Conservation (phyloP, 1,140 invertebrate species). For the Conus ventricosus region DNA sequence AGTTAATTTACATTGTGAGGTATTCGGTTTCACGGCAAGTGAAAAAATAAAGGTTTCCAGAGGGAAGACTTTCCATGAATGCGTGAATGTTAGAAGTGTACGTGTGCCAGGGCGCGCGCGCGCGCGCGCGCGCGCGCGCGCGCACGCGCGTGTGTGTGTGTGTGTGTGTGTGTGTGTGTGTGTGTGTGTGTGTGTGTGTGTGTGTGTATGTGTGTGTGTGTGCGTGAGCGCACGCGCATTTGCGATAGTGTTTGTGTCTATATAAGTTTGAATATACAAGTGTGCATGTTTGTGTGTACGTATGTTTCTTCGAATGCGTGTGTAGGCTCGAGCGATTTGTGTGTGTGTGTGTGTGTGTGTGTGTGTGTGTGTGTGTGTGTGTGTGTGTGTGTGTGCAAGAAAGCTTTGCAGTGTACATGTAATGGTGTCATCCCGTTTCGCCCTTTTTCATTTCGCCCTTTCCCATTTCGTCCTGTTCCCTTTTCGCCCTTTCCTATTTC, state of each 20-base stretch:
- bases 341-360: constrained; percentile 20
- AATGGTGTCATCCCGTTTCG: no score
- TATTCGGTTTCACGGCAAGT: not conserved
- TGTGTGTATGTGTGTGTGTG: not conserved
- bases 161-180: constrained; percentile 18
- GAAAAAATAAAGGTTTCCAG: not conserved
- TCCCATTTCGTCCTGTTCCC: no score
- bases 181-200: not conserved
- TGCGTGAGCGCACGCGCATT: not conserved
- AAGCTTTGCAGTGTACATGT: no score
- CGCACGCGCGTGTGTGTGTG: not conserved
- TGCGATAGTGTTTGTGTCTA: not conserved
- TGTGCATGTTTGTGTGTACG: not conserved
- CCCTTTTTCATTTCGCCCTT: no score
- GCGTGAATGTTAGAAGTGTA: not conserved
- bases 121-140: not conserved
- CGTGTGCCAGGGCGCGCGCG: not conserved
- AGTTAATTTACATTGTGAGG: not conserved
- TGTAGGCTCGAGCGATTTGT: not conserved
- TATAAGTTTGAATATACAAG: not conserved
- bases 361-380: not conserved
- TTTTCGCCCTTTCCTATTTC: no score
- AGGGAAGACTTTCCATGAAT: not conserved
- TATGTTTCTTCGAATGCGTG: constrained; percentile 1
- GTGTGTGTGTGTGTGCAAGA: constrained; percentile 24